Percentiles rank a stretch among this genome's conserved stretches.
Evolutionary conservation across 2,113 vertebrate species (phyloP).

Genomic region (Alethe diademata): DNA sequence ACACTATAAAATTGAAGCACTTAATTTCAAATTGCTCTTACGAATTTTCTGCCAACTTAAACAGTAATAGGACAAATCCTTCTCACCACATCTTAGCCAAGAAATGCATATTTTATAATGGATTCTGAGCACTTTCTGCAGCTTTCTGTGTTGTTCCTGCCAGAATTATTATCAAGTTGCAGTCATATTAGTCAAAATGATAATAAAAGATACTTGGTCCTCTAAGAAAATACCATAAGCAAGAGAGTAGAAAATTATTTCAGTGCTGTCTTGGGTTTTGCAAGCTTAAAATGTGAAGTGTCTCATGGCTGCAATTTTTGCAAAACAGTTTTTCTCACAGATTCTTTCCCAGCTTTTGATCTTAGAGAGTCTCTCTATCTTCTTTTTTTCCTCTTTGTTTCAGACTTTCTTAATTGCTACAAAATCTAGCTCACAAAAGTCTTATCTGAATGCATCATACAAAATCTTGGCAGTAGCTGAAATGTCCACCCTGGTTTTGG

Average conservation of each 20-base stretch:
- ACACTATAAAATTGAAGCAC: neutral
- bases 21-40: neutral
- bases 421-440: neutral
- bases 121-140: neutral
- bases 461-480: neutral
- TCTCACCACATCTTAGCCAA: neutral
- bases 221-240: neutral
- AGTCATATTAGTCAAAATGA: neutral
- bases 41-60: neutral
- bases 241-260: neutral
- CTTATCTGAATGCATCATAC: neutral
- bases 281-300: neutral
- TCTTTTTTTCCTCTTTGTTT: neutral
- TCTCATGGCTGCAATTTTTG: conserved; percentile 1
- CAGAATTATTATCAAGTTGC: neutral
- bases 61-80: neutral
- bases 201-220: neutral
- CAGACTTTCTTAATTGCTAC: neutral
- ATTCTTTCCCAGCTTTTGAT: conserved; percentile 11
- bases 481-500: neutral
- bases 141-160: neutral
- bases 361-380: neutral
- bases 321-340: neutral
- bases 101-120: neutral
- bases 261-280: neutral